Evolutionary conservation across 2,113 vertebrate species (phyloP).

Genomic region (Lophura nycthemera): DNA sequence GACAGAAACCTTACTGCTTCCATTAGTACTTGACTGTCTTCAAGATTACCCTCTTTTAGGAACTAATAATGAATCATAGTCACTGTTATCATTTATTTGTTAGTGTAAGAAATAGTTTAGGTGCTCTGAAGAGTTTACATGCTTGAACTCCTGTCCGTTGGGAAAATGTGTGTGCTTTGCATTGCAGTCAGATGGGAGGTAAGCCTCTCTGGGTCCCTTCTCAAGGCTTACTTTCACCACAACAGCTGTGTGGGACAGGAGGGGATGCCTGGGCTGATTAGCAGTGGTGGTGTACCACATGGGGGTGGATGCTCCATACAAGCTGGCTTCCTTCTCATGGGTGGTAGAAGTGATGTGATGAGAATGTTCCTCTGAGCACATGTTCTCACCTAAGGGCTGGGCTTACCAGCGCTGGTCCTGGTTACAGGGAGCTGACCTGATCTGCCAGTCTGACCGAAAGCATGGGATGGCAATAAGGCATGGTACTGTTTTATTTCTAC

Average conservation of each 20-base stretch:
- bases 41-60: background rate
- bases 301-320: background rate
- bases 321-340: background rate
- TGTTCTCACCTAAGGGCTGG: background rate
- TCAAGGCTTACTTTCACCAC: background rate
- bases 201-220: background rate
- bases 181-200: background rate
- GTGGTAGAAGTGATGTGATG: background rate
- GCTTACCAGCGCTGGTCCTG: background rate
- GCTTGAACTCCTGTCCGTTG: background rate
- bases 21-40: background rate
- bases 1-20: background rate
- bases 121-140: background rate
- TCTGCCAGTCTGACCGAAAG: fast-evolving
- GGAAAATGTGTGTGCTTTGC: background rate
- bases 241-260: background rate
- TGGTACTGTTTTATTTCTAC: slow-evolving; percentile 18
- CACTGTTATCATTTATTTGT: background rate
- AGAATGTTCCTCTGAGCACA: background rate
- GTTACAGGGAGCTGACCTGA: background rate
- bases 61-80: background rate
- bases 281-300: background rate
- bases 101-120: slow-evolving; percentile 2
- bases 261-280: background rate
- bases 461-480: background rate